Evolutionary conservation across 53 echinoderm and acorn worm species (phyloP).

Genomic region (Crossaster papposus): DNA sequence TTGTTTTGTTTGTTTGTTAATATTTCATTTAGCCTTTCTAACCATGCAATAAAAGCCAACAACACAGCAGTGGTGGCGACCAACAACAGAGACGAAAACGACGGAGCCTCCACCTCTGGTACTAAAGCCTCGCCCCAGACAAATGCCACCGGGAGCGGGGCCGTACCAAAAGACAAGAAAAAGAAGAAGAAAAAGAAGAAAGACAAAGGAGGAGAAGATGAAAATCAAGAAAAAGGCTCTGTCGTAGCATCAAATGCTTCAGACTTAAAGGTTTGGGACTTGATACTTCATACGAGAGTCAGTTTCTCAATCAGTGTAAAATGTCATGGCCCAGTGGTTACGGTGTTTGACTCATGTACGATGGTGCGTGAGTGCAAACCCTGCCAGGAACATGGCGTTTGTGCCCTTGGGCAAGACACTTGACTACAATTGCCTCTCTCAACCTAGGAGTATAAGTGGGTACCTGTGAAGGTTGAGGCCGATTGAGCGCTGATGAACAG

Average conservation of each 20-base stretch:
- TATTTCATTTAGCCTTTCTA: constrained; percentile 20
- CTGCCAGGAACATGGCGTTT: too few relatives aligned
- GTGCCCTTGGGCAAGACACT: too few relatives aligned
- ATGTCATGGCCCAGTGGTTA: too few relatives aligned
- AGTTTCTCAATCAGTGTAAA: too few relatives aligned
- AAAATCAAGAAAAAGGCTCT: constrained; percentile 28
- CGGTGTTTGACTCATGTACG: too few relatives aligned
- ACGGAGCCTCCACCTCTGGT: constrained; percentile 62
- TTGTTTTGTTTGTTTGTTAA: background rate
- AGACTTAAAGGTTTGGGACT: constrained; percentile 61
- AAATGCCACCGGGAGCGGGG: constrained; percentile 48
- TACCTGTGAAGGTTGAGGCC: too few relatives aligned
- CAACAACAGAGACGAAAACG: constrained; percentile 16
- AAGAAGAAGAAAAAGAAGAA: constrained; percentile 94
- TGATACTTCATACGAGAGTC: too few relatives aligned
- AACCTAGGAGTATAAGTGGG: too few relatives aligned
- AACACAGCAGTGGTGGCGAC: constrained; percentile 11
- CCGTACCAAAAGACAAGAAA: constrained; percentile 73
- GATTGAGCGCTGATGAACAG: too few relatives aligned
- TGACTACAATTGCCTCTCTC: too few relatives aligned
- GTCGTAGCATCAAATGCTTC: constrained; percentile 36
- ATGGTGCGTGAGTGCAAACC: too few relatives aligned
- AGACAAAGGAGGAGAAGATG: constrained; percentile 56
- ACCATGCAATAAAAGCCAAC: constrained; percentile 57
- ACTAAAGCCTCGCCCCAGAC: constrained; percentile 42